Base-by-base conservation (phyloP, 2,113 vertebrate species). In the Hydrochoerus hydrochaeris region DNA sequence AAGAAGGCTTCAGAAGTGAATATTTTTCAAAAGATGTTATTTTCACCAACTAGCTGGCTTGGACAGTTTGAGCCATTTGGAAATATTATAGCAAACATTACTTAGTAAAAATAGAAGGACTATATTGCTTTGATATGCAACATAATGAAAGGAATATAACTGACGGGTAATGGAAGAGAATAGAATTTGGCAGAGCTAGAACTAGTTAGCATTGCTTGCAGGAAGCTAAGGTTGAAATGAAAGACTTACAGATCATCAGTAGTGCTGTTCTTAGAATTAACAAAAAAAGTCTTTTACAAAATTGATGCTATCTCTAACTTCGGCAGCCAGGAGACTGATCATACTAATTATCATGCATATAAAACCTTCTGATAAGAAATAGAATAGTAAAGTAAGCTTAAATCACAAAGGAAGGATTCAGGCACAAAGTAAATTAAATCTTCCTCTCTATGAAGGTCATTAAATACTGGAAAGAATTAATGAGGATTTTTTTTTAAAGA, bases 371-470 rank as follows among this genome's bases (percentile, higher is more conserved):
- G 83, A 46, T 83, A 78, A 88, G 32, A 80, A 78, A 54, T 16
- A 84, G 3, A 97, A 57, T 71, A 71, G 91, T 84, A 89, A 71
- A 75, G 67, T 85, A 62, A 82, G 49, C 20, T 95, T 96, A 95
- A 75, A 91, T 86, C 46, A 91, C 57, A 78, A 88, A 75, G 49
- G 63, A 85, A 95, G 44, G 35, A 75, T 86, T 94, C 28, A 60
- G 35, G 5, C 54, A 85, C 26, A 91, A 87, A 95, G 89, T 93
- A 94, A 88, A 91, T 81, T 91, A 95, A 88, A 89, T 80, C 30
- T 24, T 86, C 13, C 44, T 90, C 26, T 92, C 44, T 46, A 8
- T 75, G 95, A 93, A 95, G 20, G 30, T 77, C 41, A 85, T 89
- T 97, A 96, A 81, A 24, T 77, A 54, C 7, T 73, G 1, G n/a